Evolutionary conservation across 2,113 vertebrate species (phyloP), one percentile per base, ranked within the genome.

Genomic region (Paramormyrops kingsleyae): DNA sequence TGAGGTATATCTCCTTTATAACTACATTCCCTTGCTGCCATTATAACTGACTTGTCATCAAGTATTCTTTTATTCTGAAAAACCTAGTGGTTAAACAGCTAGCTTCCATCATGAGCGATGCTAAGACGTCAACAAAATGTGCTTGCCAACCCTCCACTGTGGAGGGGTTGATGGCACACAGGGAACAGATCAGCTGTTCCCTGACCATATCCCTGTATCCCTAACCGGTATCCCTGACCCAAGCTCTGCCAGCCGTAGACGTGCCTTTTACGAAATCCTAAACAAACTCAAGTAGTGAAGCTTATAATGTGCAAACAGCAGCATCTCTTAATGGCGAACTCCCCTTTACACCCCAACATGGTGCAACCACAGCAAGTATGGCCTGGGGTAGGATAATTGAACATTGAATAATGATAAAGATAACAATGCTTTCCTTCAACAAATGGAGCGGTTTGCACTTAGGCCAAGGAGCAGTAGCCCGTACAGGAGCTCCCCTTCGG

Each of bases 301-400:
- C 94, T 96, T 95, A 95, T 91, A 96, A 96, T 97, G 97, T 97
- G 97, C 97, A 97, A 98, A 99, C 95, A 95, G 97, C 97, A 97
- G 95, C 95, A 97, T 97, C 95, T 95, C 94, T 96, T 96, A 39
- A 95, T 92, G 94, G 96, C 96, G 94, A 94, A 95, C 95, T 94
- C 1, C 15, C 7, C 70, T 13, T 74, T 12, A 12, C n/a, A 39
- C 15, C 70, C 31, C 35, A 93, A 92, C 94, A 95, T 92, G 95
- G 95, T 94, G 95, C 96, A 93, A 39, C 88, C 80, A 95, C 94
- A 97, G 94, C 94, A 95, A 42, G 12, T 42, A 42, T 7, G 74
- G 13, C 35, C 31, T 15, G n/a, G 31, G 39, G 17, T 39, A 39
- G 31, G 70, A 39, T 77, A 31, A 80, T 80, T 17, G 8, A 17